Conservation (phyloP, 2,113 vertebrate genomes). For the Cavia aperea region DNA sequence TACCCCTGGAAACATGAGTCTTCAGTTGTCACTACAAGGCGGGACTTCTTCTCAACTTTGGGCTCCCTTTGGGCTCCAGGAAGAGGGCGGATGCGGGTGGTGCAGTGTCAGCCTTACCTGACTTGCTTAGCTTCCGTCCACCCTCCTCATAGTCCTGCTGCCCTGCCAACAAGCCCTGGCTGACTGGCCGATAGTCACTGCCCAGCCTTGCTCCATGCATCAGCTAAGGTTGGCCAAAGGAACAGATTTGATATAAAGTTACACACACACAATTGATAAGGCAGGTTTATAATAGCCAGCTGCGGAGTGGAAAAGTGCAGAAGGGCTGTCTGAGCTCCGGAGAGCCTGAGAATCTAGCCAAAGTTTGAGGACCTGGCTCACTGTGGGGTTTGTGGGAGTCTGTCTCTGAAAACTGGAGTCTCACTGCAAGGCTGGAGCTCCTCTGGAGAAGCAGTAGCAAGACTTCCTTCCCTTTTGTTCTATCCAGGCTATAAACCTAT, state of each 20-base stretch:
- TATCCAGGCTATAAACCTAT: neutral
- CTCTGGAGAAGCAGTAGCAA: neutral
- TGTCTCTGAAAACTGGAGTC: neutral
- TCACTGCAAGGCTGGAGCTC: neutral
- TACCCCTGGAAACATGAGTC: neutral
- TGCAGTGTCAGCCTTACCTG: neutral
- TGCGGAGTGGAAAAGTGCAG: neutral
- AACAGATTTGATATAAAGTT: neutral
- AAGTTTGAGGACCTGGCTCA: neutral
- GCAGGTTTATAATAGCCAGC: neutral
- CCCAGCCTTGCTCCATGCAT: neutral
- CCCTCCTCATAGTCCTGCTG: neutral
- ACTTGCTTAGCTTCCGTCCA: neutral
- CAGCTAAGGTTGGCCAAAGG: neutral
- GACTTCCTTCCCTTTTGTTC: neutral
- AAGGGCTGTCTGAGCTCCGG: neutral
- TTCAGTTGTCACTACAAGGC: neutral
- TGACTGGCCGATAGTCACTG: neutral
- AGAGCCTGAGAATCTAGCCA: neutral
- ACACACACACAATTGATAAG: neutral
- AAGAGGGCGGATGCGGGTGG: neutral
- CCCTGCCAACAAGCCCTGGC: neutral
- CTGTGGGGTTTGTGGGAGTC: neutral
- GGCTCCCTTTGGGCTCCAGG: neutral
- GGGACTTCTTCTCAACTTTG: neutral